These are phyloP conservation scores for Catocala fraxini DNA, from an alignment of 2,888 invertebrate genomes.

Conservation along the genomic window DNA sequence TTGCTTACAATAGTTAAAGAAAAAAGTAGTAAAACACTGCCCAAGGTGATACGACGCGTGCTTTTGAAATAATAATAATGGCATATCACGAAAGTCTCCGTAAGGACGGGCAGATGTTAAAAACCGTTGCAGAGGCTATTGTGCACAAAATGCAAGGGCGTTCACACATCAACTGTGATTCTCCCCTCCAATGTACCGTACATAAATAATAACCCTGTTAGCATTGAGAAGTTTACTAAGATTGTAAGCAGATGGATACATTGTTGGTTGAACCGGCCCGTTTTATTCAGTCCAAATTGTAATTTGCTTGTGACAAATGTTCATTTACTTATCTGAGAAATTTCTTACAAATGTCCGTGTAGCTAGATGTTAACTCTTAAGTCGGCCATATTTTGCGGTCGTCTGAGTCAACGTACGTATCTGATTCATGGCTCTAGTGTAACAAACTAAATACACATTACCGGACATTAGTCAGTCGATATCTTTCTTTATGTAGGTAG, in stretches of 20 bases:
- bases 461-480: slow-evolving; percentile 40
- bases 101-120: slow-evolving; percentile 78
- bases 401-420: slow-evolving; percentile 62
- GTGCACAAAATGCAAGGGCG: slow-evolving; percentile 72
- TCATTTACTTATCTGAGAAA: neutral
- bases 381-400: slow-evolving; percentile 54
- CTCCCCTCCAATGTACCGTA: slow-evolving; percentile 67
- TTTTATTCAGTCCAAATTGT: too few species aligned
- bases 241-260: slow-evolving; percentile 2
- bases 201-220: slow-evolving; percentile 29
- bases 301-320: too few species aligned
- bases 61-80: slow-evolving; percentile 60
- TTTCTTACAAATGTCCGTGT: neutral
- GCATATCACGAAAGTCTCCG: slow-evolving; percentile 57
- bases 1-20: slow-evolving; percentile 55
- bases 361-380: neutral
- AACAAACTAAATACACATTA: slow-evolving; percentile 48
- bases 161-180: slow-evolving; percentile 71
- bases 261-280: neutral
- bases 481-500: slow-evolving; percentile 23
- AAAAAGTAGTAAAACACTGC: slow-evolving; percentile 48
- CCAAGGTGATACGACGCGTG: slow-evolving; percentile 46
- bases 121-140: slow-evolving; percentile 85
- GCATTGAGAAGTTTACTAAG: slow-evolving; percentile 26
- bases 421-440: slow-evolving; percentile 61